Conservation (phyloP, 2,797 vertebrate species). For the Acrossocheilus wenchowensis region DNA sequence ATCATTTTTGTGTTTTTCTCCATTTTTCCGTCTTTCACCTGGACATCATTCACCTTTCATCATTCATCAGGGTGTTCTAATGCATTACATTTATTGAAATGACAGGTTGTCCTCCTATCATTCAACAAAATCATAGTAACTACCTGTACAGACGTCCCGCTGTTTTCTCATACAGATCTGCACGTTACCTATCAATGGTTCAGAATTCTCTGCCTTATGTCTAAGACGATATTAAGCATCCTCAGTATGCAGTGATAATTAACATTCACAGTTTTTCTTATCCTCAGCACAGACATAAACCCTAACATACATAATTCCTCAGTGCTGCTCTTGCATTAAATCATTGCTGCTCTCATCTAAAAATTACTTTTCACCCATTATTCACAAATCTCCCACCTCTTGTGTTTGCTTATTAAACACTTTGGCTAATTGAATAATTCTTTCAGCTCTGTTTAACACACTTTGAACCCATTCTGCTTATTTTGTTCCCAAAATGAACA, state of each 20-base stretch:
- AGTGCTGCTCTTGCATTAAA: not conserved
- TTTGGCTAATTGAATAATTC: not conserved
- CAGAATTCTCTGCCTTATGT: not conserved
- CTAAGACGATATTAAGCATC: not conserved
- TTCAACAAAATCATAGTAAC: not conserved
- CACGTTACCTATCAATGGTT: not conserved
- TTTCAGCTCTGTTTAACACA: not conserved
- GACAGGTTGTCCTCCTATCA: not conserved
- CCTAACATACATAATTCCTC: not conserved
- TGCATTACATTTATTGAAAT: constrained; percentile 10
- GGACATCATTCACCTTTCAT: not conserved
- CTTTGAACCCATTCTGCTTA: not conserved
- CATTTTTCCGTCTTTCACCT: not conserved
- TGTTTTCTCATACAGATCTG: not conserved
- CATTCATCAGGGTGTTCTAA: not conserved
- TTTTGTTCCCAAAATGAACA: not conserved
- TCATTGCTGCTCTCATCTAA: not conserved
- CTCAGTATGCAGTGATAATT: constrained; percentile 21
- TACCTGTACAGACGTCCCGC: not conserved
- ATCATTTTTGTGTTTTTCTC: not conserved
- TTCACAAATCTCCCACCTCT: not conserved
- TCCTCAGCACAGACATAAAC: not conserved
- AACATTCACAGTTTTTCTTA: constrained; percentile 5
- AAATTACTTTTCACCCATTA: not conserved
- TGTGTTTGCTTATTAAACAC: not conserved